Percentiles rank a stretch among this genome's conserved stretches.
Conservation (phyloP, 2,888 invertebrate species). For the Gnatocerus cornutus region DNA sequence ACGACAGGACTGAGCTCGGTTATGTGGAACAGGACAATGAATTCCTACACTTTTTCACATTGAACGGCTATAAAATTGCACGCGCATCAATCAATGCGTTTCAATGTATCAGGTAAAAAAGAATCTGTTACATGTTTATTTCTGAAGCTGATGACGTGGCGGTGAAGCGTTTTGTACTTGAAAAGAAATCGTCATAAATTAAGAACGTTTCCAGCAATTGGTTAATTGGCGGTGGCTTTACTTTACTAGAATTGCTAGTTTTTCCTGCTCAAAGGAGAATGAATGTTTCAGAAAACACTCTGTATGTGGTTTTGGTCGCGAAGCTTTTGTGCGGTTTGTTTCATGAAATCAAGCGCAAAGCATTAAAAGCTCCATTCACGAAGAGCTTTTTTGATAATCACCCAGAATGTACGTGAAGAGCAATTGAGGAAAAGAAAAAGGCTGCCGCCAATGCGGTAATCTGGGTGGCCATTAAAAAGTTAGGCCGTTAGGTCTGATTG, state of each 20-base stretch:
- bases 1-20: conserved; percentile 21
- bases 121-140: conserved; percentile 8
- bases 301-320: no score
- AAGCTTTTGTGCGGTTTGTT: no score
- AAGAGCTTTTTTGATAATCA: neutral
- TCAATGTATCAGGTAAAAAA: conserved; percentile 3
- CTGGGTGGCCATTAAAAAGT: conserved; percentile 63
- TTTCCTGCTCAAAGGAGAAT: no score
- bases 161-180: neutral
- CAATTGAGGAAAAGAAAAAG: neutral
- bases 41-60: conserved; percentile 34
- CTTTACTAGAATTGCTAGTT: no score
- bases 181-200: neutral
- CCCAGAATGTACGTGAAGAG: neutral
- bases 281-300: no score
- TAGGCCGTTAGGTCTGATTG: conserved; percentile 62
- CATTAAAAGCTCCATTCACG: neutral
- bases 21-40: conserved; percentile 37
- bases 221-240: neutral
- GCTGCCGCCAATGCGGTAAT: conserved; percentile 51
- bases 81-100: conserved; percentile 29
- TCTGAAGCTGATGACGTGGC: conserved; percentile 1
- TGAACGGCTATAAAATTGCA: conserved; percentile 26
- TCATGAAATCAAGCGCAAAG: no score
- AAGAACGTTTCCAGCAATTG: neutral